A percentile compares a stretch with the other conserved stretches of the same genome.
phyloP scores from a whole-genome alignment of 1,140 invertebrate genomes.

The Pinna nobilis region DNA sequence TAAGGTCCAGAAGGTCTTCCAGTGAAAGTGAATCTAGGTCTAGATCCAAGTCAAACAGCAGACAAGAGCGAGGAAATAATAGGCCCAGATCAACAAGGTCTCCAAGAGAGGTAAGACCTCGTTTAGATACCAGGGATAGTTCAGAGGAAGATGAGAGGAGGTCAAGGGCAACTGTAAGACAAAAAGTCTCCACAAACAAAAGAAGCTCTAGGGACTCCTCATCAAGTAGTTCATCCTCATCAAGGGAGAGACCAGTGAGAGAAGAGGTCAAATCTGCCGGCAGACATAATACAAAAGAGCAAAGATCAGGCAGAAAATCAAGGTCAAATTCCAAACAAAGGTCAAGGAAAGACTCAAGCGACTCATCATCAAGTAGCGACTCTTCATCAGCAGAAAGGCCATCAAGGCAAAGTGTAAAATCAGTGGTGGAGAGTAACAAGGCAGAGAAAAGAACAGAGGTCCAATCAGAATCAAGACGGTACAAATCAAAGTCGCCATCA shows the following conservation, averaged over 20 bases:
- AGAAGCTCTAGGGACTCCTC: slow-evolving; percentile 6
- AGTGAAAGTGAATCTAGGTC: not conserved
- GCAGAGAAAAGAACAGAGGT: not conserved
- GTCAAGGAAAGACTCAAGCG: not conserved
- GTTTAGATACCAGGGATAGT: not conserved
- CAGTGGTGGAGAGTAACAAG: not conserved
- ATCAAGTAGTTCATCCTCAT: not conserved
- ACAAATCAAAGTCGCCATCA: slow-evolving; percentile 2
- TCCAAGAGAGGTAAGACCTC: not conserved
- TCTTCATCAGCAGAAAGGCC: not conserved
- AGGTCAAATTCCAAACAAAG: not conserved
- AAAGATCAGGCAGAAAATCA: not conserved
- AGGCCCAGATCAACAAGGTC: not conserved
- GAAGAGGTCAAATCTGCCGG: not conserved
- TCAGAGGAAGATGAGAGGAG: not conserved
- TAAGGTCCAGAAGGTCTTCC: not conserved
- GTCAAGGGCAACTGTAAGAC: not conserved
- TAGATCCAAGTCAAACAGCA: not conserved
- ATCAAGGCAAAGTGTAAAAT: not conserved
- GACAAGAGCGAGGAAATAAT: too few relatives aligned
- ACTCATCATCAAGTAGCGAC: slow-evolving; percentile 4
- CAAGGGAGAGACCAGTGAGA: not conserved
- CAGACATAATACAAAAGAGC: not conserved
- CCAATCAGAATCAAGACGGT: not conserved
- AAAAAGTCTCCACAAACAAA: not conserved